These are phyloP conservation scores for Caradrina clavipalpis DNA, from an alignment of 2,888 invertebrate species.

Conservation along the genomic window DNA sequence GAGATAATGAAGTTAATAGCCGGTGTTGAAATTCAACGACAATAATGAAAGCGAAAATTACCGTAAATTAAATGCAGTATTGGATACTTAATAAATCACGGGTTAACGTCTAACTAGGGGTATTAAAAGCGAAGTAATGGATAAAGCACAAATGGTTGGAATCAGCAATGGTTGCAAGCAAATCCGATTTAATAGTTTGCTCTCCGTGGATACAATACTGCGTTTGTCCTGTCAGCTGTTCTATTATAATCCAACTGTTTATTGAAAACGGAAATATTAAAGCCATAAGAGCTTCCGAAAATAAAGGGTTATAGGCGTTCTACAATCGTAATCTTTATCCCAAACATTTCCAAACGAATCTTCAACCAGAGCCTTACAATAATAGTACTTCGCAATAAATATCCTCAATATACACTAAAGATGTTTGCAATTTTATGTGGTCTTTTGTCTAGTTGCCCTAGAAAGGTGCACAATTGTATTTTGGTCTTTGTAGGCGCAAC, in stretches of 20 bases:
- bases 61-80: slow-evolving; percentile 43
- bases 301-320: slow-evolving; percentile 22
- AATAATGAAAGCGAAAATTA: slow-evolving; percentile 47
- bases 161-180: slow-evolving; percentile 17
- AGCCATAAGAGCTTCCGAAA: slow-evolving; percentile 25
- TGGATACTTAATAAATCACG: slow-evolving; percentile 48
- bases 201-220: slow-evolving; percentile 6
- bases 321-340: slow-evolving; percentile 31
- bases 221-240: slow-evolving; percentile 1
- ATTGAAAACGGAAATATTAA: slow-evolving; percentile 49
- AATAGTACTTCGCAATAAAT: slow-evolving; percentile 43
- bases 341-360: slow-evolving; percentile 29
- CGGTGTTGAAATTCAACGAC: slow-evolving; percentile 42
- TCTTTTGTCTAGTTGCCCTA: slow-evolving; percentile 48
- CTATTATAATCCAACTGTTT: background rate
- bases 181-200: slow-evolving; percentile 10
- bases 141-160: slow-evolving; percentile 19
- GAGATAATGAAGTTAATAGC: slow-evolving; percentile 51
- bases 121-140: slow-evolving; percentile 35
- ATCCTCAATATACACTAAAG: slow-evolving; percentile 17
- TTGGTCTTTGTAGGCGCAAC: slow-evolving; percentile 39
- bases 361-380: slow-evolving; percentile 24
- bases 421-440: slow-evolving; percentile 56
- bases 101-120: slow-evolving; percentile 12
- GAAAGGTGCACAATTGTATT: slow-evolving; percentile 54